These are phyloP conservation scores for Trogon surrucura DNA, from an alignment of 2,113 vertebrate species.

Conservation along the genomic window DNA sequence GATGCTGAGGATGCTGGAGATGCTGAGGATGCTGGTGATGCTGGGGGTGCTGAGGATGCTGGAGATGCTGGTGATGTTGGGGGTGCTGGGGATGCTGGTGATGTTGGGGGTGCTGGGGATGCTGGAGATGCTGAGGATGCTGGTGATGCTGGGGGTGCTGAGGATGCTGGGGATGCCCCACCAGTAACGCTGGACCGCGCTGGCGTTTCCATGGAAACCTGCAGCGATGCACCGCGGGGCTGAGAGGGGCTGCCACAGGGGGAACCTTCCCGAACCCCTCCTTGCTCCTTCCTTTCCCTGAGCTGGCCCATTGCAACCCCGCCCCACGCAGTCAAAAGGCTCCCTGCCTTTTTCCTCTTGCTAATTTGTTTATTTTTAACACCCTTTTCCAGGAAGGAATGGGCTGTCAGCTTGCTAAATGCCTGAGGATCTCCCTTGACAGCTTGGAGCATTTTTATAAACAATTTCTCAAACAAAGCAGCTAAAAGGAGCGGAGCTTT, in stretches of 20 bases:
- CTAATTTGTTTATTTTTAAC: conserved; percentile 50
- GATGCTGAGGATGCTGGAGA: too few species aligned
- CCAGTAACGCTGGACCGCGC: conserved; percentile 20
- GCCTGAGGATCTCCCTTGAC: conserved; percentile 41
- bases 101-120: too few species aligned
- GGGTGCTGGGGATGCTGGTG: too few species aligned
- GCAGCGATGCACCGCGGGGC: neutral
- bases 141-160: neutral
- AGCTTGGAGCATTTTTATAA: conserved; percentile 59
- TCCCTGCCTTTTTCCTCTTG: conserved; percentile 29
- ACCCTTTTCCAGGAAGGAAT: conserved; percentile 64
- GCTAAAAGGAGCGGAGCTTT: conserved; percentile 31
- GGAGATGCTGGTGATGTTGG: too few species aligned
- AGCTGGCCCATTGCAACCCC: neutral
- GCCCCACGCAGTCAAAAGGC: neutral
- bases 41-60: too few species aligned
- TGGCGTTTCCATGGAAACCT: conserved; percentile 74
- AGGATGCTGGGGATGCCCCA: conserved; percentile 43
- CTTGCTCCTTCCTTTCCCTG: neutral
- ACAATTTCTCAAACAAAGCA: conserved; percentile 60
- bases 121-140: too few species aligned
- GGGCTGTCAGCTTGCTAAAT: conserved; percentile 40
- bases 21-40: too few species aligned
- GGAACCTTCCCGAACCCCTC: neutral
- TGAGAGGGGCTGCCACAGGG: neutral